Base-by-base conservation (phyloP, 1,140 invertebrate species). In the Amyelois transitella region DNA sequence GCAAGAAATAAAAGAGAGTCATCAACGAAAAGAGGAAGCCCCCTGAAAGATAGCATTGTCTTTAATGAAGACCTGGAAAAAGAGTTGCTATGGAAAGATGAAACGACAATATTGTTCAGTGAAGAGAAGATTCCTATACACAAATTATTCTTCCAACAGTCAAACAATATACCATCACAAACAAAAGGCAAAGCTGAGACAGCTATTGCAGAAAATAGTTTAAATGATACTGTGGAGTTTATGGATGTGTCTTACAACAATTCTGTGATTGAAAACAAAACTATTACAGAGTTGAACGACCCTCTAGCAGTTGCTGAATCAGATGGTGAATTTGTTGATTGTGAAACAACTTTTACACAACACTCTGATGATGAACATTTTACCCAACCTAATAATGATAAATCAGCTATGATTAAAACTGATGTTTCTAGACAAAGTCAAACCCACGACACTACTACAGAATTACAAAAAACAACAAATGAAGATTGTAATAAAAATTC, bases 21-120 rank as follows among this genome's bases (percentile, higher is more conserved):
- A 58, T 48, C 62, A 1, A 72, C 75, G 19, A 81, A 72, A 60
- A 66, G 71, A 55, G 78, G 51, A 48, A 87, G 81, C 52, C 77
- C 81, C 22, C 55, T 66, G 12, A 85, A 81, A 60, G 85, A 86
- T 10, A 79, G 80, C 56, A 53, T 88, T 18, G 64, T 69, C 8
- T 88, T 88, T 52, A 82, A 77, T 62, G 80, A 85, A 53, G 81
- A 82, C 52, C 63, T 88, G 7, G 81, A 84, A 55, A 80, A 66
- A 55, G 80, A 88, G 28, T 62, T 88, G 7, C 64, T 75, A 28
- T 88, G 85, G 85, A 84, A 82, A 53, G 77, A 88, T 75, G 85
- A 88, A 43, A 74, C 78, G 6, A 79, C 72, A 45, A 75, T 85
- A 47, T 60, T 80, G 51, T 83, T 85, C 50, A 85, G 77, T 47